Conservation (phyloP, 1,140 invertebrate genomes). For the Lethrus apterus region DNA sequence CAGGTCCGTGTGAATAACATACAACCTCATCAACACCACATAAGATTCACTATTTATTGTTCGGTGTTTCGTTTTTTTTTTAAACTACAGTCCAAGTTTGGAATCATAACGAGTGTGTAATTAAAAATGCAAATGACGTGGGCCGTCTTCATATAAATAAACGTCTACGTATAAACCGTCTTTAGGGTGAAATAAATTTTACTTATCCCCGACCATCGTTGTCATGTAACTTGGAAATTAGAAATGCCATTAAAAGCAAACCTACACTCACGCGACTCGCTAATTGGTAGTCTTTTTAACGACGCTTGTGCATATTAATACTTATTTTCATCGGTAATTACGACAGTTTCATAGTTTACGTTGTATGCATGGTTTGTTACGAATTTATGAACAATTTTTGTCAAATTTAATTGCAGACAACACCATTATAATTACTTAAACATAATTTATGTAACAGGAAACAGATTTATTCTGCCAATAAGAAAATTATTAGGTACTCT, state of each 20-base stretch:
- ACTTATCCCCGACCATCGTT: conserved; percentile 6
- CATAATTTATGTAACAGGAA: too few relatives aligned
- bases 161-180: conserved; percentile 6
- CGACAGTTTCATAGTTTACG: conserved; percentile 7
- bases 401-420: too few relatives aligned
- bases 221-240: conserved; percentile 9
- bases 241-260: conserved; percentile 9
- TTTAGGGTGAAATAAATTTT: conserved; percentile 11
- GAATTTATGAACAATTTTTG: too few relatives aligned
- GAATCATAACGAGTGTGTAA: conserved; percentile 11
- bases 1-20: conserved; percentile 19
- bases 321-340: conserved; percentile 6
- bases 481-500: too few relatives aligned
- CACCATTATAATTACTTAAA: too few relatives aligned
- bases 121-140: conserved; percentile 12
- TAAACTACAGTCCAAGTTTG: background rate
- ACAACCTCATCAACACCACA: conserved; percentile 14
- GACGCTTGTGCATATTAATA: conserved; percentile 10
- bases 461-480: too few relatives aligned
- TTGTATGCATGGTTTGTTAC: too few relatives aligned
- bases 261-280: conserved; percentile 6
- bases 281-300: conserved; percentile 12
- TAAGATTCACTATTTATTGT: conserved; percentile 10
- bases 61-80: conserved; percentile 1
- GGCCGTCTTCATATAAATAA: conserved; percentile 1